Evolutionary conservation across 1,140 invertebrate genomes (phyloP).

Genomic region (Papilio aristodemus): DNA sequence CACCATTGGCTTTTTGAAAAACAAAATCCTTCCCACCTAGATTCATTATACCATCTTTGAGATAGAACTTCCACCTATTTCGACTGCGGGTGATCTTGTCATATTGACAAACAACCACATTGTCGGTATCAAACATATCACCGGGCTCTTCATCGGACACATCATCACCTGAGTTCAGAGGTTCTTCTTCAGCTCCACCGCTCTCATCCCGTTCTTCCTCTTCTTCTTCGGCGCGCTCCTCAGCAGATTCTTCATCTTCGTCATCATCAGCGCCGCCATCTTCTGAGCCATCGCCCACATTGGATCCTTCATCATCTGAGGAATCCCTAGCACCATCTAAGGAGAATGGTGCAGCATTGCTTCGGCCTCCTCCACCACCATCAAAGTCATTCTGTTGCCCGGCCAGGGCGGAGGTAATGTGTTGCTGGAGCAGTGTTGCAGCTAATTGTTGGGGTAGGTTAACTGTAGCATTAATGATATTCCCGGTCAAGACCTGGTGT

Average conservation of each 20-base stretch:
- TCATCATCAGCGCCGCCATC: constrained; percentile 89
- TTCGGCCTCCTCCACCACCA: constrained; percentile 69
- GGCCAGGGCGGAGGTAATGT: constrained; percentile 87
- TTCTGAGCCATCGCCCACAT: constrained; percentile 85
- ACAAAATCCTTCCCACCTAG: constrained; percentile 98
- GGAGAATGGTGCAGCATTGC: constrained; percentile 68
- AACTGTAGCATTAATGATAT: constrained; percentile 92
- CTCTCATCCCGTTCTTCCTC: constrained; percentile 83
- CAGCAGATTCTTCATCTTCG: constrained; percentile 84
- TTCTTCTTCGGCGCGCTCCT: constrained; percentile 80
- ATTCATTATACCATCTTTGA: constrained; percentile 99
- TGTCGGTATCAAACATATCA: constrained; percentile 98
- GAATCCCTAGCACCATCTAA: constrained; percentile 74
- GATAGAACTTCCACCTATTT: constrained; percentile 99
- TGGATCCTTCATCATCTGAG: constrained; percentile 77
- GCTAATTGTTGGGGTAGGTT: constrained; percentile 88
- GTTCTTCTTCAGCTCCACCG: constrained; percentile 92
- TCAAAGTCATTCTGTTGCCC: constrained; percentile 75
- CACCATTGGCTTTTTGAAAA: constrained; percentile 98
- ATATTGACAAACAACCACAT: constrained; percentile 99
- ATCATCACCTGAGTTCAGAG: constrained; percentile 97
- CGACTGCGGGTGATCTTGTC: constrained; percentile 99
- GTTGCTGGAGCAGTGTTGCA: constrained; percentile 89
- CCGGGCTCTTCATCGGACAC: constrained; percentile 97
- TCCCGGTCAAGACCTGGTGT: constrained; percentile 87